Conservation (phyloP, 2,797 vertebrate genomes). For the Brachyalestes nurse region DNA sequence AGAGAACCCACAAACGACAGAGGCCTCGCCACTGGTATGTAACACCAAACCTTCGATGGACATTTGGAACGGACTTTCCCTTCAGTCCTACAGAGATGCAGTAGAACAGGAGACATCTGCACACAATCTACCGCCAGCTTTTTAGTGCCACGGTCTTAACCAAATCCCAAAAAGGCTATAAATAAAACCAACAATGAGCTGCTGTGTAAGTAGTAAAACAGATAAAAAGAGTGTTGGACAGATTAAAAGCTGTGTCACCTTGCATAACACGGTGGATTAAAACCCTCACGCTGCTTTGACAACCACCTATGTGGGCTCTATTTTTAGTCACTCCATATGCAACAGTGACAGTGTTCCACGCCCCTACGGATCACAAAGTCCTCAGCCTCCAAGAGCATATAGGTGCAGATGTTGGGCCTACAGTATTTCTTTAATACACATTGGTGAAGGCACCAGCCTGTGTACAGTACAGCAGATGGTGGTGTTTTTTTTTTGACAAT, state of each 20-base stretch:
- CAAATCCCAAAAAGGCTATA: slow-evolving; percentile 25
- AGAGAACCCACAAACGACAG: not conserved
- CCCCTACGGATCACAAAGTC: not conserved
- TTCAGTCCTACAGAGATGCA: slow-evolving; percentile 16
- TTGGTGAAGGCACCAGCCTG: not conserved
- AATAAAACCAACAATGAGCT: slow-evolving; percentile 21
- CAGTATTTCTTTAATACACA: too few relatives aligned
- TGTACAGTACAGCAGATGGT: not conserved
- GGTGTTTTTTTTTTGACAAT: not conserved
- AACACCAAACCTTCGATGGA: slow-evolving; percentile 33
- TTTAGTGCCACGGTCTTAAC: slow-evolving; percentile 28
- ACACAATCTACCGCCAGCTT: slow-evolving; percentile 27
- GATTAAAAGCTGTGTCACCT: slow-evolving; percentile 37
- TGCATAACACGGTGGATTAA: slow-evolving; percentile 30
- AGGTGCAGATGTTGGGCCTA: not conserved
- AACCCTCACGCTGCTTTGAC: slow-evolving; percentile 3
- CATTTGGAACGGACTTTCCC: slow-evolving; percentile 9
- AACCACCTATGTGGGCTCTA: slow-evolving; percentile 26
- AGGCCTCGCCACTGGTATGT: slow-evolving; percentile 34
- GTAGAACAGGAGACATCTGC: slow-evolving; percentile 20
- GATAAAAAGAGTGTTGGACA: slow-evolving; percentile 14
- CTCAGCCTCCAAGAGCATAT: not conserved
- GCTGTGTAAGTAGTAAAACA: slow-evolving; percentile 21
- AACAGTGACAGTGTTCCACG: slow-evolving; percentile 10
- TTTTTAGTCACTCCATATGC: slow-evolving; percentile 32